A percentile compares a stretch with the other conserved stretches of the same genome.
These are phyloP conservation scores for Amblyteles armatorius DNA, from an alignment of 2,888 invertebrate genomes.

Conservation along the genomic window DNA sequence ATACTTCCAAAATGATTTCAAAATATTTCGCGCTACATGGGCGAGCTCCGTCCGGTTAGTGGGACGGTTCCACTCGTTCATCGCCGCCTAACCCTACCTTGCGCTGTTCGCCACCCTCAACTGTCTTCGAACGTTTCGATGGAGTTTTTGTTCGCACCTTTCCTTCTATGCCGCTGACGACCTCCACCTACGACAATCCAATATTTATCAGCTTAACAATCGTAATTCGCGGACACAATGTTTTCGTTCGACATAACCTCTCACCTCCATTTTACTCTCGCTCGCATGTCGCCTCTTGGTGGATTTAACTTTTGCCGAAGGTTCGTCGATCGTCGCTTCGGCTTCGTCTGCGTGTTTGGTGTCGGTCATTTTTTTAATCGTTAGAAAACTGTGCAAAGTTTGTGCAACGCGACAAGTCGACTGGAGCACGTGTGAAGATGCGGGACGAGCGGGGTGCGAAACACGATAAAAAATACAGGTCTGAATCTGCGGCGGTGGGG, in stretches of 20 bases:
- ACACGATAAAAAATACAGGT: too few species aligned
- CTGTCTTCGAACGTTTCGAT: conserved; percentile 75
- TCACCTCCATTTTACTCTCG: conserved; percentile 75
- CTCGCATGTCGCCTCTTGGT: conserved; percentile 70
- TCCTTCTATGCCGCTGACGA: conserved; percentile 88
- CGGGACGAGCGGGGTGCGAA: too few species aligned
- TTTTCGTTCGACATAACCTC: conserved; percentile 58
- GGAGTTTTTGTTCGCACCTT: conserved; percentile 83
- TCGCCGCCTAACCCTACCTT: conserved; percentile 73
- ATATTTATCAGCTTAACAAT: not conserved
- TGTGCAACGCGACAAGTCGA: not conserved
- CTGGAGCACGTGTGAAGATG: too few species aligned
- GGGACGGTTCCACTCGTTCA: too few species aligned
- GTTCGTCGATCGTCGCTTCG: conserved; percentile 1
- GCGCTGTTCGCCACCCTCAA: conserved; percentile 77
- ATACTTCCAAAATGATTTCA: too few species aligned
- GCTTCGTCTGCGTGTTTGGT: not conserved
- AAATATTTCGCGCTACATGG: too few species aligned
- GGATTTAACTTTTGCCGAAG: conserved; percentile 48
- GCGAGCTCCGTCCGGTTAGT: too few species aligned
- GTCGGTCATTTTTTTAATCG: conserved; percentile 30
- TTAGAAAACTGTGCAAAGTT: not conserved
- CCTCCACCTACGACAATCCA: conserved; percentile 86
- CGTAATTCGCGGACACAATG: not conserved
- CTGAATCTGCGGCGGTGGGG: too few species aligned